Conservation (phyloP, 2,113 vertebrate genomes). For the Mustela lutreola region DNA sequence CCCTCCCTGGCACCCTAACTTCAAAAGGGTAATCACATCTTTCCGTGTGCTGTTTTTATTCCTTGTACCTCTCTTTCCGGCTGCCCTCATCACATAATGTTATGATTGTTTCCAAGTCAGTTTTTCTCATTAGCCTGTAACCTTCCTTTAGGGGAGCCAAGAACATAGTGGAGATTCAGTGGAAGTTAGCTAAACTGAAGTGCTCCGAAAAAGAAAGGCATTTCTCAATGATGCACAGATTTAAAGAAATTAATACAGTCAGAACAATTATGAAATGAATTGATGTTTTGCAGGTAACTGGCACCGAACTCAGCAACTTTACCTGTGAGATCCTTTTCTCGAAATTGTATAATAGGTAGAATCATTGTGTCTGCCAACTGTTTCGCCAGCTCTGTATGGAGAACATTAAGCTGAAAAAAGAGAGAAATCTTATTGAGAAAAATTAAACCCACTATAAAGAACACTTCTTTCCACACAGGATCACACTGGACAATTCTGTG, state of each 20-base stretch:
- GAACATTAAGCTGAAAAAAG: conserved; percentile 93
- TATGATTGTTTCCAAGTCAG: not conserved
- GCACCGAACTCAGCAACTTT: conserved; percentile 60
- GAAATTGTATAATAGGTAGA: conserved; percentile 96
- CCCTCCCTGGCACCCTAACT: not conserved
- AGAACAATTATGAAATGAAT: not conserved
- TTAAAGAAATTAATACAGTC: not conserved
- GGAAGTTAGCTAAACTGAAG: not conserved
- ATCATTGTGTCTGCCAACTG: conserved; percentile 98
- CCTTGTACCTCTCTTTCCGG: not conserved
- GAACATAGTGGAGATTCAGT: not conserved
- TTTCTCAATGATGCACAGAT: not conserved
- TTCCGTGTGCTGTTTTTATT: not conserved
- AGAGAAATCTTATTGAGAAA: conserved; percentile 51
- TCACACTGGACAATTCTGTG: not conserved
- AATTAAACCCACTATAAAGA: not conserved
- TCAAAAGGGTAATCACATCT: not conserved
- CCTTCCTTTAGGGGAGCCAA: not conserved
- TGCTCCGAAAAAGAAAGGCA: not conserved
- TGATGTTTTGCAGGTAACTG: not conserved
- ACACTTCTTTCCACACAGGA: not conserved
- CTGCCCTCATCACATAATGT: not conserved
- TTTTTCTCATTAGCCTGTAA: not conserved
- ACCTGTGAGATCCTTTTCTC: conserved; percentile 99
- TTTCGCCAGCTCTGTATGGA: conserved; percentile 95